Evolutionary conservation across 1,140 invertebrate genomes (phyloP).

Genomic region (Heterodera carotae): DNA sequence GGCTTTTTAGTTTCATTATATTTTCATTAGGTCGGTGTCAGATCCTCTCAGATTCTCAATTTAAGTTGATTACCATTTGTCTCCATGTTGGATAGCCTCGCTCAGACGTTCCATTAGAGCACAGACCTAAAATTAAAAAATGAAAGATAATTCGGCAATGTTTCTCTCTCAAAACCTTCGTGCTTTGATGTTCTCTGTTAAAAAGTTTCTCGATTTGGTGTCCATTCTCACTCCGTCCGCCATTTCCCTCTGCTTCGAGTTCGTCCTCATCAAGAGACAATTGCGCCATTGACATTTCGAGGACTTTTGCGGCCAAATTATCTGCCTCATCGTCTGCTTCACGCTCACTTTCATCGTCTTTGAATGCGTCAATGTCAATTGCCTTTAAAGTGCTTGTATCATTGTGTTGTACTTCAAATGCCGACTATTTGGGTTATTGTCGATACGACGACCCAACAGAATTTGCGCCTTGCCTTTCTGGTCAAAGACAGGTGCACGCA

Average conservation of each 20-base stretch:
- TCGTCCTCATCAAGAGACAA: conserved; percentile 30
- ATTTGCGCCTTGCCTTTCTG: conserved; percentile 30
- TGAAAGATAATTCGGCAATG: conserved; percentile 11
- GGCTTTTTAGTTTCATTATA: neutral
- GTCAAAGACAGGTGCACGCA: conserved; percentile 56
- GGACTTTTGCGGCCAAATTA: conserved; percentile 20
- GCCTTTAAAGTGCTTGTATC: conserved; percentile 49
- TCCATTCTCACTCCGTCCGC: neutral
- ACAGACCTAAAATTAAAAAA: conserved; percentile 21
- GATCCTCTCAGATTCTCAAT: too few species aligned
- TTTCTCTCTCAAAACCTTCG: conserved; percentile 31
- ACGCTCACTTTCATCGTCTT: conserved; percentile 38
- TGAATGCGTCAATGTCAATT: conserved; percentile 58
- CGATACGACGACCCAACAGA: too few species aligned
- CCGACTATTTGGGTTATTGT: too few species aligned
- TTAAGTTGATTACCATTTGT: conserved; percentile 44
- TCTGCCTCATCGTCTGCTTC: conserved; percentile 21
- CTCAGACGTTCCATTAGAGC: conserved; percentile 36
- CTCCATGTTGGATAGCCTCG: conserved; percentile 32
- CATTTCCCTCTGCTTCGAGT: conserved; percentile 13
- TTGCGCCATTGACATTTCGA: conserved; percentile 38
- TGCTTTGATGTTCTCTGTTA: conserved; percentile 34
- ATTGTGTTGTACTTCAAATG: too few species aligned
- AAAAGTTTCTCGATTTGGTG: conserved; percentile 42
- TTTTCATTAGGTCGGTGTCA: neutral